These are phyloP conservation scores for Acromyrmex echinatior DNA, from an alignment of 1,140 invertebrate species.

Conservation along the genomic window DNA sequence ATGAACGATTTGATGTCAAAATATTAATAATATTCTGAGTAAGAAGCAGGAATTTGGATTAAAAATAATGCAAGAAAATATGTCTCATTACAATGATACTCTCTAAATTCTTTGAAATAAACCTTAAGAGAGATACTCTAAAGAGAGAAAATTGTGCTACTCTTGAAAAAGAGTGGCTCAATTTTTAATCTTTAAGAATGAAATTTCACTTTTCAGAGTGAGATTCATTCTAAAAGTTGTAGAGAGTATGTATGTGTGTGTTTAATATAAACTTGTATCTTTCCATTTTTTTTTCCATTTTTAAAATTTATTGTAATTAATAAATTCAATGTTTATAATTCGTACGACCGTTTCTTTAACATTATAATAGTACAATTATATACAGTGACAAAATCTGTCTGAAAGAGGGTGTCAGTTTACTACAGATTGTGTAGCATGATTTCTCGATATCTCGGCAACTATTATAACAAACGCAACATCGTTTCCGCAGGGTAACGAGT, in stretches of 20 bases:
- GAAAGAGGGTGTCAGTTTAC: background rate
- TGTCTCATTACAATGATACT: background rate
- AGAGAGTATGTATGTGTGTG: background rate
- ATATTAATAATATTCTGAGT: slow-evolving; percentile 6
- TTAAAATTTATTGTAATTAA: background rate
- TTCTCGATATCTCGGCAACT: slow-evolving; percentile 8
- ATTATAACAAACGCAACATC: slow-evolving; percentile 54
- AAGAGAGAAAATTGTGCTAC: no score
- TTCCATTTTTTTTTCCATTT: background rate
- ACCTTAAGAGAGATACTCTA: no score
- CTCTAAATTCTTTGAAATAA: no score
- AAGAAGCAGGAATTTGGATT: background rate
- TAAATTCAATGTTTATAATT: no score
- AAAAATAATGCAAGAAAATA: background rate
- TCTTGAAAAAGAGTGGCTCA: no score
- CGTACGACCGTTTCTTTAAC: background rate
- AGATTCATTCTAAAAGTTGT: no score
- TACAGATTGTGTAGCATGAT: background rate
- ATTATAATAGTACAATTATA: background rate
- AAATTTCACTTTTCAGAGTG: no score
- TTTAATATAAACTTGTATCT: background rate
- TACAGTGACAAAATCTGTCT: background rate
- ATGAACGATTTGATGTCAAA: background rate
- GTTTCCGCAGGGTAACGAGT: slow-evolving; percentile 55
- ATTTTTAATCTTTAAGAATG: no score